These are phyloP conservation scores for Siniperca scherzeri DNA, from an alignment of 2,797 vertebrate species.

Conservation along the genomic window DNA sequence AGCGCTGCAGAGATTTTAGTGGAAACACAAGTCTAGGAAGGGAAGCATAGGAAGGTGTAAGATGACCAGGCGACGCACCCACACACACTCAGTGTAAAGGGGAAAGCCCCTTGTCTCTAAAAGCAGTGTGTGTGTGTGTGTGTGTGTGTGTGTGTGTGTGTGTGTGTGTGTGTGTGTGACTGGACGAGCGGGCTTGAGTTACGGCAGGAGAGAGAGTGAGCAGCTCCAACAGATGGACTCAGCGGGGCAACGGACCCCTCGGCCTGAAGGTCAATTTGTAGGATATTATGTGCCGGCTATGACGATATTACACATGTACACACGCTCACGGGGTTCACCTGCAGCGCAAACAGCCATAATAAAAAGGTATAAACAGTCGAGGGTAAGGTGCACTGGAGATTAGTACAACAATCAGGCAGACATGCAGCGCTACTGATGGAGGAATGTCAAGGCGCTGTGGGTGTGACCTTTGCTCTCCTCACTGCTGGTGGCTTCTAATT, in stretches of 20 bases:
- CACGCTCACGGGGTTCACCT: not conserved
- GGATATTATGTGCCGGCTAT: conserved; percentile 48
- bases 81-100: conserved; percentile 46
- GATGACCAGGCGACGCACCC: conserved; percentile 41
- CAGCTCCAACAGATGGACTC: conserved; percentile 72
- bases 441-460: conserved; percentile 7
- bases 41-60: conserved; percentile 54
- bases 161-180: conserved; percentile 37
- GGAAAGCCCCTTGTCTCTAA: conserved; percentile 78
- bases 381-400: not conserved
- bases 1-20: conserved; percentile 32
- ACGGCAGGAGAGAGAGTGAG: conserved; percentile 60
- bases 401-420: not conserved
- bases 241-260: conserved; percentile 55
- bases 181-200: conserved; percentile 63
- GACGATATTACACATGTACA: conserved; percentile 37
- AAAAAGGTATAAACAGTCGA: conserved; percentile 16
- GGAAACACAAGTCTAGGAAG: conserved; percentile 53
- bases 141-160: conserved; percentile 45
- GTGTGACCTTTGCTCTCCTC: conserved; percentile 47
- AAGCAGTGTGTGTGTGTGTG: conserved; percentile 48
- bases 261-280: conserved; percentile 65
- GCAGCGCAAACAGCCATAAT: not conserved
- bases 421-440: conserved; percentile 5
- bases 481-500: conserved; percentile 39